Evolutionary conservation across 2,888 invertebrate species (phyloP), one percentile per base, ranked within the genome.

Genomic region (Megaustenia siamemsis): DNA sequence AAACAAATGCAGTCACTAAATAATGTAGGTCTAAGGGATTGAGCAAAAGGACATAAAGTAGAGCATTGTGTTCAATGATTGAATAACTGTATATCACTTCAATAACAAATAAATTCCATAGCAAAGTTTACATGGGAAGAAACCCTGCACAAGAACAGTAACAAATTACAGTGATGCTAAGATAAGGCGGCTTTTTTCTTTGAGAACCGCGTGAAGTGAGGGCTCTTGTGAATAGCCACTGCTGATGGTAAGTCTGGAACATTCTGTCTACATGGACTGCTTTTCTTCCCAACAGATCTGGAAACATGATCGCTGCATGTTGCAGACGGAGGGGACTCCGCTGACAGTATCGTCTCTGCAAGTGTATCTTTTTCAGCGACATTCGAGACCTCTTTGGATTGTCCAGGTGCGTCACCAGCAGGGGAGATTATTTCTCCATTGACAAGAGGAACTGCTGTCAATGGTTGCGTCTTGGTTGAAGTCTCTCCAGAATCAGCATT

Each of bases 191-290:
- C 81, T 60, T 85, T 85, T 49, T 85, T 85, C 75, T 85, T 85
- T 63, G 85, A 85, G 66, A 85, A 85, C 18, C 85, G 81, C n/a
- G 85, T 85, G 66, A 85, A 85, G 43, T 85, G 85, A 24, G 85
- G 85, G 38, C 76, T 76, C 32, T 77, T 76, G 69, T 83, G 83
- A 6, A 53, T 24, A 83, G 68, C 38, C 43, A 35, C 24, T 43
- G 35, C 10, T 32, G 82, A 40, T 76, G 71, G 43, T 35, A 18
- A 12, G 43, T 71, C 28, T 45, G 82, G 32, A 60, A 53, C 38
- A 40, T 38, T 81, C 5, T 40, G 66, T 15, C 43, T 73, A 40
- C 15, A 43, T 35, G 40, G 45, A 43, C 56, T 60, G 32, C n/a
- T 82, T 43, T 60, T 73, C 43, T 56, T 73, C 56, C 71, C 53